A percentile compares a stretch with the other conserved stretches of the same genome.
These are phyloP conservation scores for Pitangus sulphuratus DNA, from an alignment of 2,797 vertebrate species.

Conservation along the genomic window DNA sequence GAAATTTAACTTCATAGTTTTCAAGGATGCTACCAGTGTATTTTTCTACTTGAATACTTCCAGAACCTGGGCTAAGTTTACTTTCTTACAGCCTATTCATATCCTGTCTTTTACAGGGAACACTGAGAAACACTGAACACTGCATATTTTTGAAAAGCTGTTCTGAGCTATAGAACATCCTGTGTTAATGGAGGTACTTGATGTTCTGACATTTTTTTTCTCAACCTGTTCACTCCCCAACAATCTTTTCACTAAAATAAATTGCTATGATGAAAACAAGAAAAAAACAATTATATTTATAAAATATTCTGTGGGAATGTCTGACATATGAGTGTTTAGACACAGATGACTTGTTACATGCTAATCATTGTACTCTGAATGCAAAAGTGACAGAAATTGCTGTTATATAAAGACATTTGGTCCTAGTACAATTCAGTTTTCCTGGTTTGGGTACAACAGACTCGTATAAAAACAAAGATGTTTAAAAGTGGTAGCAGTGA, in stretches of 20 bases:
- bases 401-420: neutral
- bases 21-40: neutral
- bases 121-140: neutral
- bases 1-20: neutral
- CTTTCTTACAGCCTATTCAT: neutral
- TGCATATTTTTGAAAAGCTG: constrained; percentile 1
- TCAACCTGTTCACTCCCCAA: neutral
- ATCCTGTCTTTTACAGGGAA: constrained; percentile 6
- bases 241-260: constrained; percentile 12
- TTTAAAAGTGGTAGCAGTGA: neutral
- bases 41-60: neutral
- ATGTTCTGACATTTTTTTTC: constrained; percentile 33
- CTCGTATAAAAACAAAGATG: neutral
- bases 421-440: neutral
- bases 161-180: neutral
- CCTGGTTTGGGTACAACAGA: neutral
- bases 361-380: neutral
- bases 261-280: neutral
- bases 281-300: neutral
- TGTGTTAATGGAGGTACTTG: neutral
- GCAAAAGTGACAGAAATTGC: neutral
- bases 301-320: neutral
- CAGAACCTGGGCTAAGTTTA: neutral
- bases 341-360: neutral
- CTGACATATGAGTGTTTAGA: neutral